phyloP scores from a whole-genome alignment of 2,888 invertebrate species.

The Epicampocera succincta region DNA sequence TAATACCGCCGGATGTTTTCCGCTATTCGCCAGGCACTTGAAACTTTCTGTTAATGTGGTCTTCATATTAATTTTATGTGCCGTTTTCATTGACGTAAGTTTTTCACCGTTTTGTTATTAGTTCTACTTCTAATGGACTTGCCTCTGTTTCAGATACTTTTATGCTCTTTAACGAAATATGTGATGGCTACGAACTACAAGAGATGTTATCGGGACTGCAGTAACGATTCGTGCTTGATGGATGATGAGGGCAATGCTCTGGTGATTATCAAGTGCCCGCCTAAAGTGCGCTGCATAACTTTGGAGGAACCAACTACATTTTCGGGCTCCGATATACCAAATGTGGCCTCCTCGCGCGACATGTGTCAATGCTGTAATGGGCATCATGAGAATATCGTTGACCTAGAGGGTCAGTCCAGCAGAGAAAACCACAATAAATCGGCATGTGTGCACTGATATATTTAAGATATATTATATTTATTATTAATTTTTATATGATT shows the following conservation, averaged over 20 bases:
- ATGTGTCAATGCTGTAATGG: conserved; percentile 50
- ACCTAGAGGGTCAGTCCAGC: not conserved
- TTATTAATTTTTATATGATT: too few relatives aligned
- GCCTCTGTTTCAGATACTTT: conserved; percentile 70
- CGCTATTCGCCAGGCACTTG: conserved; percentile 67
- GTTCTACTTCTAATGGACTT: not conserved
- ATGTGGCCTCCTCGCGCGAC: conserved; percentile 39
- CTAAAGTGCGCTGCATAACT: conserved; percentile 74
- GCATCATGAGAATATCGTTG: conserved; percentile 14
- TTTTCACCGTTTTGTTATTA: too few relatives aligned
- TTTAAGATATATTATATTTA: too few relatives aligned
- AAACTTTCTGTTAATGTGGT: conserved; percentile 72
- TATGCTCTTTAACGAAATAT: conserved; percentile 75
- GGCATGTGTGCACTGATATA: too few relatives aligned
- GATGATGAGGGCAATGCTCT: conserved; percentile 76
- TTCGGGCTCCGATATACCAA: conserved; percentile 67
- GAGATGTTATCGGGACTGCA: conserved; percentile 62
- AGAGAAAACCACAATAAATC: too few relatives aligned
- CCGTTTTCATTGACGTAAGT: conserved; percentile 74
- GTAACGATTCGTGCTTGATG: conserved; percentile 70
- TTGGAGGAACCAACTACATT: conserved; percentile 72
- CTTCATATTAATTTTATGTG: conserved; percentile 69
- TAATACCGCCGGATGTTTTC: conserved; percentile 75
- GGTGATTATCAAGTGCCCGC: conserved; percentile 76
- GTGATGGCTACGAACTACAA: conserved; percentile 73